Evolutionary conservation across 2,888 invertebrate species (phyloP), one percentile per base, ranked within the genome.

Genomic region (Platerodrilus igneus): DNA sequence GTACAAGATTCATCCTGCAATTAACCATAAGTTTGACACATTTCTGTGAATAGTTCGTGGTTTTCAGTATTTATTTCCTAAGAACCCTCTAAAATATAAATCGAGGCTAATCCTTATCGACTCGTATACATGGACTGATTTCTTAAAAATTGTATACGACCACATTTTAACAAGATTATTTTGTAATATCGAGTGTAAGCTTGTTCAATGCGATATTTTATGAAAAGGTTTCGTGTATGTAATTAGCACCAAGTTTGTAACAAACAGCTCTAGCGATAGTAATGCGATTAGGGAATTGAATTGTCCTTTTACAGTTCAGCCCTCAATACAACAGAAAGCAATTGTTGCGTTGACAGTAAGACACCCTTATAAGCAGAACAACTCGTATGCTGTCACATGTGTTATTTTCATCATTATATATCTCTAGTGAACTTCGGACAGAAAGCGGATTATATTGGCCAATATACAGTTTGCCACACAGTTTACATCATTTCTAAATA

Each of bases 401-500:
- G 68, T 67, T 67, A 66, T 65, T 65, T 65, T 64, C 63, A 58
- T 67, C 65, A 68, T 68, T 68, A 68, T 63, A 63, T n/a, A n/a
- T n/a, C n/a, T 60, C 56, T 59, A 54, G 49, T 52, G 52, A 59
- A 59, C 58, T 59, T 65, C 53, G 60, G 60, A 64, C 58, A 59
- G 53, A 64, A 68, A 67, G 63, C 58, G 65, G 68, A 66, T 68
- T 68, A 68, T 64, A 64, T 58, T 60, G 61, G 58, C 57, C 56
- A 51, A 50, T 49, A 36, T 42, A 43, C 48, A 48, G 38, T 38
- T 14, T 26, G 25, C 44, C 55, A 48, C 23, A 36, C 13, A 31
- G 25, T 22, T 43, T 35, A 28, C 25, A 22, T 14, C 9, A 13
- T 29, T 21, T 28, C 17, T 17, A 25, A 17, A 23, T 13, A 22